Evolutionary conservation across 2,797 vertebrate genomes (phyloP), one percentile per base, ranked within the genome.

Genomic region (Taenioides sp.): DNA sequence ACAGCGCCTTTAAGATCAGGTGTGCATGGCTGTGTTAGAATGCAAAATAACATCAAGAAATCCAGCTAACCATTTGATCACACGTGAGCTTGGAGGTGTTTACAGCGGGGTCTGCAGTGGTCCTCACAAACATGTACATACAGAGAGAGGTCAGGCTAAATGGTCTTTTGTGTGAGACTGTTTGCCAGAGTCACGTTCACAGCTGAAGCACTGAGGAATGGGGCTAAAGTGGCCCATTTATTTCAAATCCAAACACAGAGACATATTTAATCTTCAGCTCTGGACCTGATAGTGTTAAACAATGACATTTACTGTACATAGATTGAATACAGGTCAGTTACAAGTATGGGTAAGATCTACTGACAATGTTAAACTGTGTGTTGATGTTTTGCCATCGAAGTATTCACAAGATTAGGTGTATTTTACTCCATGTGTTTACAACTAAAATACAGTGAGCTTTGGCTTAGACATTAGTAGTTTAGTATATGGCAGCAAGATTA

Each of bases 171-270:
- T 67, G 12, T 64, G n/a, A 43, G n/a, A 23, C n/a, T 64, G 43
- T 68, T 69, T 78, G 62, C 65, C 63, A 64, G 62, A 63, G 64
- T 64, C 34, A 47, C 34, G 12, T 23, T 25, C 68, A 52, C 0
- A 25, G n/a, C 47, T 50, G 64, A n/a, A 5, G 28, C 65, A 67
- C 74, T 54, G 79, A 82, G 28, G 63, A 80, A 76, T 2, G 78
- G 73, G 76, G 80, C 65, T 57, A 57, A 57, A 80, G 71, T 5
- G 71, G 63, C 67, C 72, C 49, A 71, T 49, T 75, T 80, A 76
- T 84, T 80, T 55, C 70, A 54, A 79, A 31, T 87, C 67, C 73
- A 85, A 87, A 88, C 78, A 84, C 77, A 31, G 65, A 66, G 69
- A 65, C 71, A 43, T 27, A 64, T 84, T 85, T 68, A 74, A 70